Base-by-base conservation (phyloP, 2,797 vertebrate species). In the Malurus splendens region DNA sequence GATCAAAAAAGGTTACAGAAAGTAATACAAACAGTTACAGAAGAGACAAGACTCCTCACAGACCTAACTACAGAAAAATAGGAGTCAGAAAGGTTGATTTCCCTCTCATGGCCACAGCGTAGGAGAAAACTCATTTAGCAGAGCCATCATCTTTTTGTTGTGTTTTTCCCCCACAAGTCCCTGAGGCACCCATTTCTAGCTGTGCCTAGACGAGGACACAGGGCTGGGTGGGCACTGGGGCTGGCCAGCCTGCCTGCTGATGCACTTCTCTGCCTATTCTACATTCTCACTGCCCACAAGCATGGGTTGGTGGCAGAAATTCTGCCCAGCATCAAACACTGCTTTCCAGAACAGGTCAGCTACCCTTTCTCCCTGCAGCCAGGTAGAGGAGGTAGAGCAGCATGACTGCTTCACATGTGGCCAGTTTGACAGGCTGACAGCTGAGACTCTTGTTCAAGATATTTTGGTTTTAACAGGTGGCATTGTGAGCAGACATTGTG, bases 401-500 rank as follows among this genome's bases (percentile, higher is more conserved):
- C 14, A 65, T 16, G 62, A 72, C 18, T 68, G 30, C 47, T 67
- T 77, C 57, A 52, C 23, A 51, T 5, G 2, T 13, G 33, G 39
- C 39, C 48, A 90, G 28, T 75, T 32, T 70, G 36, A 28, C 23
- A 62, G 27, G 16, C 9, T 66, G 32, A 59, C 24, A 61, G 25
- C 28, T 73, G 28, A 9, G n/a, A 44, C 27, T 52, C n/a, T 52
- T 3, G 2, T 39, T 78, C 30, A 72, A 67, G 47, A 22, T 51
- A 79, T 60, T 87, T 89, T 62, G 56, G 1, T 59, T 79, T 60
- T 81, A 33, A 47, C 42, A 64, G 23, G 36, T 51, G 18, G 32
- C 14, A 38, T 2, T 59, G 18, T 55, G 4, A 0, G 0, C 28
- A 82, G 44, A 79, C 33, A 79, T 12, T 3, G 4, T n/a, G 48